Evolutionary conservation across 2,888 invertebrate genomes (phyloP), one percentile per base, ranked within the genome.

Genomic region (Shargacucullia verbasci): DNA sequence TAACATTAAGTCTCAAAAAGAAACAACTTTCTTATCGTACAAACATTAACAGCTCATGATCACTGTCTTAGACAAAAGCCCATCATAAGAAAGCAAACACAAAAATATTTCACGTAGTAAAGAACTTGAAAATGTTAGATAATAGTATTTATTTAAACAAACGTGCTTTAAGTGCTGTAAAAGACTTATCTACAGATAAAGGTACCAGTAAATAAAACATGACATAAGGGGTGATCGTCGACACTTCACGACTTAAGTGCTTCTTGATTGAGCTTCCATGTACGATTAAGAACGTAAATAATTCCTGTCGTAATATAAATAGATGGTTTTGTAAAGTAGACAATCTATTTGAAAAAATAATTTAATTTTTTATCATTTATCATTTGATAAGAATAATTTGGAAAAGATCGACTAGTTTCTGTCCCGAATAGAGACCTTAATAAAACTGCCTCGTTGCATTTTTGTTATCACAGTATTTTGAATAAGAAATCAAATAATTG

Each of bases 161-260:
- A 66, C 29, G 48, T 56, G 52, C 31, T 60, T 76, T 60, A 59
- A 73, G 69, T 71, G 63, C 58, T 69, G 71, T 63, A 38, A 65
- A 67, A 63, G 58, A 75, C 54, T 70, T 70, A 76, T 73, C 76
- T 50, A 1, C 0, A 59, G 78, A 78, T 78, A 79, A 63, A 65
- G 41, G 27, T 41, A 62, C 70, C 70, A 66, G 70, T 67, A 72
- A 75, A 79, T 71, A 76, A 61, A 57, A 76, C 70, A 68, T 58
- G 62, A 63, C 71, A 48, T 66, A 50, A 46, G 41, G 41, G 53
- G 58, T 62, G 57, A 72, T 66, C 49, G 72, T 50, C 54, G 29
- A 57, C 74, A 65, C 57, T 59, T 56, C 55, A 56, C 25, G 37
- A 40, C 55, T 71, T 66, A 59, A 76, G 75, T 76, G 75, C 58